Evolutionary conservation across 2,113 vertebrate genomes (phyloP).

Genomic region (Machaerirhynchus nigripectus): DNA sequence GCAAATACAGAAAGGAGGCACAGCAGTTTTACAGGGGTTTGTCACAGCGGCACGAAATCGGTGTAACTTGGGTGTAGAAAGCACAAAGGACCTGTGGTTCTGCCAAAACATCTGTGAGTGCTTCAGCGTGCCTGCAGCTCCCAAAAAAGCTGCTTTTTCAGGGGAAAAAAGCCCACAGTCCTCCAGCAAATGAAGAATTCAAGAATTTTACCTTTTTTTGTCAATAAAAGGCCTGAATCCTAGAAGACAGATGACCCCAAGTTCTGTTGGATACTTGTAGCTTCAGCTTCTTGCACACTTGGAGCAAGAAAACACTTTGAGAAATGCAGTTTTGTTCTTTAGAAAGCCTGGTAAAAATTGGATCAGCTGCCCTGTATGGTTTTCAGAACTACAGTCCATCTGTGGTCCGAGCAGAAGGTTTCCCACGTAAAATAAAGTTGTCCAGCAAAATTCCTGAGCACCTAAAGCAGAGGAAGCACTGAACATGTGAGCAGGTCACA

Average conservation of each 20-base stretch:
- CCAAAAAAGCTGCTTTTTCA: neutral
- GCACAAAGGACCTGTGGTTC: neutral
- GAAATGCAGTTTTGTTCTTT: neutral
- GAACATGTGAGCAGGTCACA: neutral
- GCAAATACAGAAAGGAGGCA: neutral
- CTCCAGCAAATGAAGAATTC: neutral
- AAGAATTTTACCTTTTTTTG: neutral
- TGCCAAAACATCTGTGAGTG: neutral
- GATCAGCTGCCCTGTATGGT: neutral
- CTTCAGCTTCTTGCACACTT: neutral
- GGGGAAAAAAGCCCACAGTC: neutral
- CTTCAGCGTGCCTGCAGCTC: neutral
- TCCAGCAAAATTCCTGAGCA: neutral
- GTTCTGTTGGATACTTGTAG: neutral
- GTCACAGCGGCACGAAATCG: neutral
- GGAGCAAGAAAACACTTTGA: neutral
- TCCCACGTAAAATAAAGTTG: rapidly evolving
- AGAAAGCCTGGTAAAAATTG: neutral
- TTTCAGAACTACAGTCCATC: neutral
- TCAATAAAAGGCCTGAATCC: neutral
- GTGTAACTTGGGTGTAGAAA: neutral
- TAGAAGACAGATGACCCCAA: neutral
- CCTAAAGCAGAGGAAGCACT: neutral
- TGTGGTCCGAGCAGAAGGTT: neutral
- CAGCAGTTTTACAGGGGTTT: neutral